Evolutionary conservation across 2,113 vertebrate species (phyloP).

Genomic region (Micronycteris hirsuta): DNA sequence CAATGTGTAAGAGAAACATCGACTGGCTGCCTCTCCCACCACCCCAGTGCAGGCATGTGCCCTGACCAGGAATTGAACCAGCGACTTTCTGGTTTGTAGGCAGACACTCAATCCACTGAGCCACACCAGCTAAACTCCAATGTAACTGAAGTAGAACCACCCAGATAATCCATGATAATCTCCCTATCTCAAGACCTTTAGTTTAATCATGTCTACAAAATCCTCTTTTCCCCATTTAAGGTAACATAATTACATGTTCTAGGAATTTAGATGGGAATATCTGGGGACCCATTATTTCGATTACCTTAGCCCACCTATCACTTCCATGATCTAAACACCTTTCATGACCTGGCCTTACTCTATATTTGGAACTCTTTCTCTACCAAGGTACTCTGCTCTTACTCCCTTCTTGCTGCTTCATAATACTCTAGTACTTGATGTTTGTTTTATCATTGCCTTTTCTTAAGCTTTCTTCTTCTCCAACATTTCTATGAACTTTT

Average conservation of each 20-base stretch:
- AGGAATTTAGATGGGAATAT: background rate
- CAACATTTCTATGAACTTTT: background rate
- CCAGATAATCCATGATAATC: background rate
- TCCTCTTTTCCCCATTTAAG: background rate
- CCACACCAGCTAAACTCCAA: background rate
- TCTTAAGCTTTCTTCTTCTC: background rate
- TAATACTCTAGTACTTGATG: background rate
- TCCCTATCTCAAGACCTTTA: background rate
- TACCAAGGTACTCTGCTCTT: background rate
- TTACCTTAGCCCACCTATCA: background rate
- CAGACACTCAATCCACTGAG: too few species aligned
- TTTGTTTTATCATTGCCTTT: background rate
- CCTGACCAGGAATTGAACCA: too few species aligned
- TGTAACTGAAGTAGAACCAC: background rate
- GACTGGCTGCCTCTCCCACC: too few species aligned
- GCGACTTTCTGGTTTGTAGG: too few species aligned
- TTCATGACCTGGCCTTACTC: background rate
- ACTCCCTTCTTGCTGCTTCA: background rate
- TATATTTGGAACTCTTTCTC: background rate
- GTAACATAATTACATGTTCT: background rate
- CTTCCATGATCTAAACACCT: background rate
- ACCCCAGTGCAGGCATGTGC: too few species aligned
- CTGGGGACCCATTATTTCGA: background rate
- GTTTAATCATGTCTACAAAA: background rate
- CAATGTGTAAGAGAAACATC: too few species aligned